Evolutionary conservation across 2,888 invertebrate species (phyloP).

Genomic region (Anorthoa munda): DNA sequence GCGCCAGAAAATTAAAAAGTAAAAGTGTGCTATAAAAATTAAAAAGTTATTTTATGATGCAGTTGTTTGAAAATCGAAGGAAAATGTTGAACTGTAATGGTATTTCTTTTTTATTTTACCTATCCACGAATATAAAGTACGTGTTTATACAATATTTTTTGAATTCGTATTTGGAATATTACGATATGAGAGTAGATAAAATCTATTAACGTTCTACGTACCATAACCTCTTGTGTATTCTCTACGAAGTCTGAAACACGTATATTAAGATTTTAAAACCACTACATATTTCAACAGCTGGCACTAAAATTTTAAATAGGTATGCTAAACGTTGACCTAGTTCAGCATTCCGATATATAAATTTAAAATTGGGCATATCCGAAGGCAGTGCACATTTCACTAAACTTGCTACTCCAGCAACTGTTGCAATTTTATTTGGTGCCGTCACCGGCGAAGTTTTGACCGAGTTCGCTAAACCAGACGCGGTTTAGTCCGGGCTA

Average conservation of each 20-base stretch:
- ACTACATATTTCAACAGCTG: slow-evolving; percentile 19
- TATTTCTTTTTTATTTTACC: no score
- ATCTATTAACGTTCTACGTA: slow-evolving; percentile 20
- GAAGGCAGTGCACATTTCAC: slow-evolving; percentile 70
- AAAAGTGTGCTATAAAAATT: no score
- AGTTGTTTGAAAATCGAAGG: no score
- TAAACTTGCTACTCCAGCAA: slow-evolving; percentile 65
- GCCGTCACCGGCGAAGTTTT: slow-evolving; percentile 65
- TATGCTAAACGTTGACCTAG: slow-evolving; percentile 47
- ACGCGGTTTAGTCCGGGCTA: slow-evolving; percentile 65
- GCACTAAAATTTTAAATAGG: slow-evolving; percentile 36
- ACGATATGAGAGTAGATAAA: no score
- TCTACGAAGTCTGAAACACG: slow-evolving; percentile 13
- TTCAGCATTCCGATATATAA: slow-evolving; percentile 70
- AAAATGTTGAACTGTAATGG: no score
- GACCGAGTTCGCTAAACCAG: slow-evolving; percentile 66
- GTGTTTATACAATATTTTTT: no score
- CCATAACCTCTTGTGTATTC: slow-evolving; percentile 25
- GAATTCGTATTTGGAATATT: no score
- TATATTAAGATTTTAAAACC: slow-evolving; percentile 27
- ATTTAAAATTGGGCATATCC: slow-evolving; percentile 74
- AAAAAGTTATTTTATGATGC: no score
- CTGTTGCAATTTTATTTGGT: slow-evolving; percentile 78
- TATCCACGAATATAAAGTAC: no score
- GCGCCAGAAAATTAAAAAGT: no score